Percentiles rank a stretch among this genome's conserved stretches.
Evolutionary conservation across 37 sponge, comb jelly and placozoan species (phyloP).

Genomic region (Haliclona indistincta): DNA sequence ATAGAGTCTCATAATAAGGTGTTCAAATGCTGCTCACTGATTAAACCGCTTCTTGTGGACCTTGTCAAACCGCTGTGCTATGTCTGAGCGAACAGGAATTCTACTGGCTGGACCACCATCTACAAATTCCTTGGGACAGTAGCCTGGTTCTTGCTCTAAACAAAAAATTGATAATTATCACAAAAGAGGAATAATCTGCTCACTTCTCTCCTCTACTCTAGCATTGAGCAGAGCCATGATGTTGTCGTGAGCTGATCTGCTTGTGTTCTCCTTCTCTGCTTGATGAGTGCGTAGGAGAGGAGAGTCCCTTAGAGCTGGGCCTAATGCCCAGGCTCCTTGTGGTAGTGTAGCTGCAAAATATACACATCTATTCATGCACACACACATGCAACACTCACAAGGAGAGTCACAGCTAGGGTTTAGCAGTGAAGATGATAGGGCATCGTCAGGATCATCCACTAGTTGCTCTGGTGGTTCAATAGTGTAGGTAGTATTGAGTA

Average conservation of each 20-base stretch:
- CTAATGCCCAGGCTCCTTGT: not conserved
- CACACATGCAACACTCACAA: not conserved
- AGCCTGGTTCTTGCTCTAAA: too few species aligned
- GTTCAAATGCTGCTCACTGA: too few species aligned
- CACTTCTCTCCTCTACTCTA: slow-evolving; percentile 43
- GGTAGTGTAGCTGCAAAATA: too few species aligned
- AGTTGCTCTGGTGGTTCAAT: not conserved
- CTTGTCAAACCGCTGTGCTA: too few species aligned
- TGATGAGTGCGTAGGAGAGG: not conserved
- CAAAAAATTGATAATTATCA: too few species aligned
- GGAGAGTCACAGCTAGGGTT: not conserved
- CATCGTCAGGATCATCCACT: not conserved
- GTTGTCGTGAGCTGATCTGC: not conserved
- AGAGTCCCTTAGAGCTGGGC: not conserved
- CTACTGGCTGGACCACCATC: too few species aligned
- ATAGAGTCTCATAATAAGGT: too few species aligned
- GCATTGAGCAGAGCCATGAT: slow-evolving; percentile 33
- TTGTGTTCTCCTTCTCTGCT: not conserved
- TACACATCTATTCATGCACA: too few species aligned
- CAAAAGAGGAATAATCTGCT: too few species aligned
- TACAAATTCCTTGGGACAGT: too few species aligned
- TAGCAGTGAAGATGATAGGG: not conserved
- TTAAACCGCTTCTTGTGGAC: too few species aligned
- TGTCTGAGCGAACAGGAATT: too few species aligned
- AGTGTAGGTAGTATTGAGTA: not conserved